These are phyloP conservation scores for Drosophila mimetica DNA, from an alignment of 2,888 invertebrate species.

Conservation along the genomic window DNA sequence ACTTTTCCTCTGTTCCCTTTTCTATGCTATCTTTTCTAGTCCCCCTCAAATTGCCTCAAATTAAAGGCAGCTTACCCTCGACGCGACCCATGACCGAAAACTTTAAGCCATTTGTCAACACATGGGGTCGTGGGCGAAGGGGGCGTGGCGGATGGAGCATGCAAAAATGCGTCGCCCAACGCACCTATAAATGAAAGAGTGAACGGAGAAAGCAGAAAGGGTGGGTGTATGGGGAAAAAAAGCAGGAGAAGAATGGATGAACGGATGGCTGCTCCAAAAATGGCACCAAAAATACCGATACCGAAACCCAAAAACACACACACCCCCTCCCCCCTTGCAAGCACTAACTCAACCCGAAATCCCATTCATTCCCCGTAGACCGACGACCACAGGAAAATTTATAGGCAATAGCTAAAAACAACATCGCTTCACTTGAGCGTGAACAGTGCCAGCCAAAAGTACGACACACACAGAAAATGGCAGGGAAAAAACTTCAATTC, in stretches of 20 bases:
- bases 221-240: neutral
- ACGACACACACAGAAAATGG: slow-evolving; percentile 41
- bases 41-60: slow-evolving; percentile 29
- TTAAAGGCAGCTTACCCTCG: slow-evolving; percentile 39
- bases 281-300: slow-evolving; percentile 31
- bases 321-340: neutral
- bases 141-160: slow-evolving; percentile 27
- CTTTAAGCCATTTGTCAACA: slow-evolving; percentile 73
- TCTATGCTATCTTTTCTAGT: neutral
- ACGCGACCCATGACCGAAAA: slow-evolving; percentile 24
- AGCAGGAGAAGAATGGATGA: slow-evolving; percentile 14
- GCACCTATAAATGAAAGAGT: slow-evolving; percentile 29
- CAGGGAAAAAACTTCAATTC: slow-evolving; percentile 42
- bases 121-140: slow-evolving; percentile 9
- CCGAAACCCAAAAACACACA: slow-evolving; percentile 11
- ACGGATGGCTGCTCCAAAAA: slow-evolving; percentile 48
- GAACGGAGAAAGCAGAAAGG: slow-evolving; percentile 4
- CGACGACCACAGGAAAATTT: slow-evolving; percentile 64
- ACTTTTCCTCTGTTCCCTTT: neutral
- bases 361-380: slow-evolving; percentile 40
- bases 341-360: slow-evolving; percentile 45
- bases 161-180: slow-evolving; percentile 56
- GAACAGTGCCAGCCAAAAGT: slow-evolving; percentile 69
- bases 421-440: slow-evolving; percentile 78
- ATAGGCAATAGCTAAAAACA: slow-evolving; percentile 67